Evolutionary conservation across 2,113 vertebrate genomes (phyloP).

Genomic region (Lepisosteus oculatus): DNA sequence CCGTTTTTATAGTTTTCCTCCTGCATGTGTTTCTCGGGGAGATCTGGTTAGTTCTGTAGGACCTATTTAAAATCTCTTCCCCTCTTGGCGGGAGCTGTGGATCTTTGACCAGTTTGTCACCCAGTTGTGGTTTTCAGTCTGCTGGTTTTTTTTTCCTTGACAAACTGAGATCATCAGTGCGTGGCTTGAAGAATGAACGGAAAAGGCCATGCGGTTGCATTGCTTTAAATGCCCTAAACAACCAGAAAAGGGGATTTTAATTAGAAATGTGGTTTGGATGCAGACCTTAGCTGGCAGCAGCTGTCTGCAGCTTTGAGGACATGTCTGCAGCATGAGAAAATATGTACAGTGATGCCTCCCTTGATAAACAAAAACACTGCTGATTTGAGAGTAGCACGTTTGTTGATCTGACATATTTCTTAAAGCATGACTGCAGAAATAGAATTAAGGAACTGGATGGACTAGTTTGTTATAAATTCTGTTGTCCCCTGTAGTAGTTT

Average conservation of each 20-base stretch:
- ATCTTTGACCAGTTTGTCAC: too few relatives aligned
- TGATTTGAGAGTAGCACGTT: too few relatives aligned
- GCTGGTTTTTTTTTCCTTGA: neutral
- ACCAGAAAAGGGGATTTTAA: conserved; percentile 3
- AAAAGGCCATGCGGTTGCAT: too few relatives aligned
- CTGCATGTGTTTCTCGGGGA: neutral
- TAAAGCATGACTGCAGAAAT: too few relatives aligned
- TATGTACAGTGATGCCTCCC: too few relatives aligned
- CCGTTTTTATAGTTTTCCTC: neutral
- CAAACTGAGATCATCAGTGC: neutral
- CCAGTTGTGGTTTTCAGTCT: neutral
- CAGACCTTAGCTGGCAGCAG: neutral
- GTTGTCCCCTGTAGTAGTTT: too few relatives aligned
- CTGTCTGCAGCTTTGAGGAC: conserved; percentile 11
- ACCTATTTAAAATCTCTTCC: neutral
- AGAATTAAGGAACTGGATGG: too few relatives aligned
- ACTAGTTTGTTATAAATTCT: too few relatives aligned
- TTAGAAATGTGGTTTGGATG: conserved; percentile 1
- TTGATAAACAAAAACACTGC: too few relatives aligned
- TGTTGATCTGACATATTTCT: too few relatives aligned
- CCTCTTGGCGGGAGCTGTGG: neutral
- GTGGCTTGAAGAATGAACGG: neutral
- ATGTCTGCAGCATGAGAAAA: conserved; percentile 3
- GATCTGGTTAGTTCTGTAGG: neutral
- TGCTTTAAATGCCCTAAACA: neutral